Base-by-base conservation (phyloP, 2,797 vertebrate genomes). In the Gambusia yucatana region DNA sequence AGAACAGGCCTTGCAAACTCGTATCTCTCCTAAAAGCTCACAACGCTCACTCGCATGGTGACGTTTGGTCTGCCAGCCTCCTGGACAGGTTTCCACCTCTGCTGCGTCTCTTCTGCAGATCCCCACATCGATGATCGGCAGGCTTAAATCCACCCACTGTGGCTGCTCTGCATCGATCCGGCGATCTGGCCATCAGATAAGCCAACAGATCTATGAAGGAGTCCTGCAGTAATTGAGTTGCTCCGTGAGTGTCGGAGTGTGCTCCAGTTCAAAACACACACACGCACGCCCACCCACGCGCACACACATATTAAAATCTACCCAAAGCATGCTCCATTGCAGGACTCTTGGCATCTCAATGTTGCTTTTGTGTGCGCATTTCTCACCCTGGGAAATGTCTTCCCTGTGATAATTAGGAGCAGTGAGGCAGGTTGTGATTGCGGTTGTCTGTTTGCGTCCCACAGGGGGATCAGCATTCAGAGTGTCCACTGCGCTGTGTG, bases 151-250 rank as follows among this genome's bases (percentile, higher is more conserved):
- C 94, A 95, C 82, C 90, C 90, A 90, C 84, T 52, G 91, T 84
- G 89, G 89, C 91, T 90, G 84, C 82, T 81, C 86, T 76, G 71
- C 80, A 96, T 96, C 92, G 95, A 96, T 93, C 91, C 87, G 81
- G 43, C 87, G 91, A 95, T 94, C 92, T 80, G 76, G 82, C 88
- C 84, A 94, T 96, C 92, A 91, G 92, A 93, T 89, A 90, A 91
- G 90, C 90, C 79, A 94, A 94, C 92, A 93, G 91, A 95, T 95
- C 95, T 83, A 92, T 93, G 91, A 81, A 82, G 87, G 89, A 80
- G 79, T 84, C 6, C 28, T 63, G 86, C 82, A 89, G 92, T 94
- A 93, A 94, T 93, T 92, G 89, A 94, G 92, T 92, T 87, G 87
- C 76, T 89, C 82, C 70, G 8, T 44, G 81, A 77, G 82, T 72